Evolutionary conservation across 2,797 vertebrate species (phyloP).

Genomic region (Cygnus olor): DNA sequence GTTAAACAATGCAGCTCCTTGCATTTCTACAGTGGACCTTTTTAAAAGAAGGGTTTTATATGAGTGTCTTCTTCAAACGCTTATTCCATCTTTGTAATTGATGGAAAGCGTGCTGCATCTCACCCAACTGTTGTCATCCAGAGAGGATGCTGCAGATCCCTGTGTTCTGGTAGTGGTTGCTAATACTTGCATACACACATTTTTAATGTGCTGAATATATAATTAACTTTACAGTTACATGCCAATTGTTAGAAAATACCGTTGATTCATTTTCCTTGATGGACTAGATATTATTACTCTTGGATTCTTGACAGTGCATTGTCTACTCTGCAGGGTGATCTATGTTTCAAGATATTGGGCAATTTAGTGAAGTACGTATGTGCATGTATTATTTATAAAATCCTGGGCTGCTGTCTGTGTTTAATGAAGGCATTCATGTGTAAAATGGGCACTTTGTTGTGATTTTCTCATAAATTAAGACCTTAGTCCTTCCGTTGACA

Average conservation of each 20-base stretch:
- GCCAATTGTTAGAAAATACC: neutral
- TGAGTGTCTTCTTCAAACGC: neutral
- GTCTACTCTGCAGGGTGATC: neutral
- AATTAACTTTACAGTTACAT: neutral
- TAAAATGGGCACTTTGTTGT: neutral
- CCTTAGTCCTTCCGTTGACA: neutral
- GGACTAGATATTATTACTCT: neutral
- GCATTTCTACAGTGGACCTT: neutral
- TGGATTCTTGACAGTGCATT: neutral
- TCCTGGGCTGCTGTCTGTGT: neutral
- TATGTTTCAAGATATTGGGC: neutral
- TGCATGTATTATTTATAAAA: neutral
- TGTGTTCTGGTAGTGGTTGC: neutral
- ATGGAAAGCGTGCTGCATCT: neutral
- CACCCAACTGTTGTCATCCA: neutral
- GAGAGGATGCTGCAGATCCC: neutral
- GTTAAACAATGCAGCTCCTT: neutral
- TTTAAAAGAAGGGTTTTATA: neutral
- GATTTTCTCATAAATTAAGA: neutral
- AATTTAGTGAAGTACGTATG: neutral
- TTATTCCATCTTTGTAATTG: neutral
- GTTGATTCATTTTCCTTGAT: neutral
- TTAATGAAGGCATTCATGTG: neutral
- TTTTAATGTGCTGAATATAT: neutral
- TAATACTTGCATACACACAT: fast-evolving